Conservation (phyloP, 2,797 vertebrate genomes). For the Psittacula derbiana region DNA sequence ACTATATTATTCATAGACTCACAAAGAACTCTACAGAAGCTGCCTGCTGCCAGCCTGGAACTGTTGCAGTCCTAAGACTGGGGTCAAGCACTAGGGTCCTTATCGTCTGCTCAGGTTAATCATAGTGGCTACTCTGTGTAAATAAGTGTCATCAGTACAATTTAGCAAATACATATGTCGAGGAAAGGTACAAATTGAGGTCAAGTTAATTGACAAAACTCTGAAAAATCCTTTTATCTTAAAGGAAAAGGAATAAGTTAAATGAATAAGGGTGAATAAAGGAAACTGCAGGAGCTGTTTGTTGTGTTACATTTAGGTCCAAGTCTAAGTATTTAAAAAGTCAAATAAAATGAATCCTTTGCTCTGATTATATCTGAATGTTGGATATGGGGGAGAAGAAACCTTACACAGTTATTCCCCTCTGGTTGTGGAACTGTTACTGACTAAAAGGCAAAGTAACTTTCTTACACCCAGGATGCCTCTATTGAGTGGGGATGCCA, state of each 20-base stretch:
- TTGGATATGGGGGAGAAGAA: neutral
- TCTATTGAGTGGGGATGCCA: neutral
- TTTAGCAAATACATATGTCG: neutral
- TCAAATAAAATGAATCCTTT: neutral
- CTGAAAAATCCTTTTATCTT: neutral
- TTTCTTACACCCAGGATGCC: neutral
- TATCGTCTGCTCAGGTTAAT: neutral
- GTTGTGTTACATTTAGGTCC: neutral
- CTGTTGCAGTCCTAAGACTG: neutral
- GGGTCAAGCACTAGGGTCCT: neutral
- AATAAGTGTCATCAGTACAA: neutral
- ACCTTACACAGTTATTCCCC: neutral
- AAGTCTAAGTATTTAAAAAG: neutral
- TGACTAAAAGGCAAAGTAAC: neutral
- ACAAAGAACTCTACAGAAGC: neutral
- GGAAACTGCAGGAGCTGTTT: neutral
- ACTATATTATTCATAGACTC: neutral
- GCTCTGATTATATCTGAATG: neutral
- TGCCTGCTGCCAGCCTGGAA: neutral
- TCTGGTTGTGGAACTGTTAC: neutral
- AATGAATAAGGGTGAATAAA: neutral
- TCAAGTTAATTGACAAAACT: neutral
- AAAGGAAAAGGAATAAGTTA: neutral
- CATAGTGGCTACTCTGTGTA: neutral
- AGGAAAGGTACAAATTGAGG: neutral